Conservation (phyloP, 2,888 invertebrate genomes). For the Limnephilus auricula region DNA sequence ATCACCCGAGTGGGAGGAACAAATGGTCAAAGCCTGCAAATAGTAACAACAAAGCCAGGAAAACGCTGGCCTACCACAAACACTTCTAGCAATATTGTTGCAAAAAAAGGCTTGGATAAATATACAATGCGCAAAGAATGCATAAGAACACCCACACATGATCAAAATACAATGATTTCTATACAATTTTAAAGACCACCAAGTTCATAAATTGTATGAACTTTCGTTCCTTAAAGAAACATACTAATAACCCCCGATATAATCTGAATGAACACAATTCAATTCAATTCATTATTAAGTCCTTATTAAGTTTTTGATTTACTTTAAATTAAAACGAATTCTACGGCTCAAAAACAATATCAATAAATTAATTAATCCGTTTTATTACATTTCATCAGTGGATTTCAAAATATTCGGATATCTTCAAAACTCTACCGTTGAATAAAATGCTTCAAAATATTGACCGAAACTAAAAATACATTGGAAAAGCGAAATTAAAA, state of each 20-base stretch:
- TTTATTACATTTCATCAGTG: too few species aligned
- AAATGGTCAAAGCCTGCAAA: slow-evolving; percentile 34
- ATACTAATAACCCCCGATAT: neutral
- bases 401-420: too few species aligned
- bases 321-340: too few species aligned
- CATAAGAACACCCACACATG: neutral
- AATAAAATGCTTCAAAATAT: too few species aligned
- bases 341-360: too few species aligned
- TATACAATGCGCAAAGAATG: neutral
- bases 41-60: slow-evolving; percentile 7
- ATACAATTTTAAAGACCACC: neutral
- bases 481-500: too few species aligned
- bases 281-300: too few species aligned
- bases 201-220: neutral
- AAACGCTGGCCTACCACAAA: neutral
- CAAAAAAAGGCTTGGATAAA: neutral
- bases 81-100: neutral
- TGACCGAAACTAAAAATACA: too few species aligned
- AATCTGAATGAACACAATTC: neutral
- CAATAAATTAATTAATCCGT: too few species aligned
- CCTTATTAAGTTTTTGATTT: too few species aligned
- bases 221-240: neutral
- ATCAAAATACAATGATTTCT: neutral
- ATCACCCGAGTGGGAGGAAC: slow-evolving; percentile 39
- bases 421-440: too few species aligned